phyloP scores from a whole-genome alignment of 2,797 vertebrate genomes.

The Phalanger gymnotis region DNA sequence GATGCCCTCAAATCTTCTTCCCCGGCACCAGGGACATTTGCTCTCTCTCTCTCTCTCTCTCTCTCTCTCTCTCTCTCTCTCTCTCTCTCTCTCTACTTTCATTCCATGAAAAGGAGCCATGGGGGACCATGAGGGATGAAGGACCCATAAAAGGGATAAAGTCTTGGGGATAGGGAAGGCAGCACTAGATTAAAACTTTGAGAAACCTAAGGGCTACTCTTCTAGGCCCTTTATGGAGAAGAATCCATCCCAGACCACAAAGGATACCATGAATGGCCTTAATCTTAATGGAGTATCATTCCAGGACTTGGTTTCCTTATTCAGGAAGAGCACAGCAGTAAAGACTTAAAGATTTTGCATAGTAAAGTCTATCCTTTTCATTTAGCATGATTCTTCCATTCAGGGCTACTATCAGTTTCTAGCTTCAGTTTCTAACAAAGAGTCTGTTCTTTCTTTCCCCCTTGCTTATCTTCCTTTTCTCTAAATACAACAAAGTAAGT shows the following conservation, averaged over 20 bases:
- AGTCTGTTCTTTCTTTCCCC: not conserved
- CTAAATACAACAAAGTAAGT: conserved; percentile 5
- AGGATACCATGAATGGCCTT: not conserved
- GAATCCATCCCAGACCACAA: not conserved
- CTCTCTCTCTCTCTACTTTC: too few relatives aligned
- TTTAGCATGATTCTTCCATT: not conserved
- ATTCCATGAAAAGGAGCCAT: not conserved
- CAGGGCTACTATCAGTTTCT: not conserved
- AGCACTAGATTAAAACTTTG: not conserved
- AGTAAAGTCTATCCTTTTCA: not conserved
- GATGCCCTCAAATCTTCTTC: too few relatives aligned
- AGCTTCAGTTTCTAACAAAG: not conserved
- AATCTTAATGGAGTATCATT: not conserved
- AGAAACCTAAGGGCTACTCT: not conserved
- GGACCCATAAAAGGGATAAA: not conserved
- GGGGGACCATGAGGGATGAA: too few relatives aligned
- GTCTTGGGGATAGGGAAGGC: not conserved
- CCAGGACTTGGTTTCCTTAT: not conserved
- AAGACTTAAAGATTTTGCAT: not conserved
- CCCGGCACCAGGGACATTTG: too few relatives aligned
- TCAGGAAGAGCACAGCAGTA: not conserved
- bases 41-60: too few relatives aligned
- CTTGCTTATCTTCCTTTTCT: not conserved
- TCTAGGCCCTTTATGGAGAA: not conserved
- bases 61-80: too few relatives aligned